Evolutionary conservation across 2,113 vertebrate genomes (phyloP), one percentile per base, ranked within the genome.

Genomic region (Neogobius melanostomus): DNA sequence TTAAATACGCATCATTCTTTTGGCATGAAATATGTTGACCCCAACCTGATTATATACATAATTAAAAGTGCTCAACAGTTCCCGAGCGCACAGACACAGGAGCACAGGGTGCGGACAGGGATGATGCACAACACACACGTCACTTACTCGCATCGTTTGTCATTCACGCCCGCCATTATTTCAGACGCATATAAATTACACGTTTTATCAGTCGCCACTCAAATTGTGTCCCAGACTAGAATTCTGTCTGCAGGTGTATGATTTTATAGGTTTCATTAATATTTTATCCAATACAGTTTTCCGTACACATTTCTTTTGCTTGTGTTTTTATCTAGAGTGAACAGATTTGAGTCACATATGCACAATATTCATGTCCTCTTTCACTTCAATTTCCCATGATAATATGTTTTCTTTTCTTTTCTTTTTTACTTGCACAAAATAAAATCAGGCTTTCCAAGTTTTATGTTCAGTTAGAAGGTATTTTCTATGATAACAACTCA

Each of bases 21-120:
- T 93, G 91, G 92, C 91, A 94, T 94, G 93, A 94, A 94, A 94
- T 93, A 93, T 93, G 92, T 93, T 93, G 93, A 94, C 93, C 92
- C 91, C 89, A 90, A 91, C 90, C 91, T 93, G 93, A 94, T 93
- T 93, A 93, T 92, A 92, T 92, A 91, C 92, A 89, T 93, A 93
- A 94, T 94, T 94, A 93, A 93, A 93, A 93, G 80, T 84, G 88
- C 68, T 91, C 89, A 92, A 90, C 90, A 92, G 90, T 91, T 92
- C 80, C 87, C 84, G 84, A 87, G 88, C 4, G 28, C 85, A 85
- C 81, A 67, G 85, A 56, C 83, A 84, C 71, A 72, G 57, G 79
- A 87, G 84, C 80, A 72, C 71, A 81, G 82, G 78, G 82, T 11
- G 56, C 56, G 57, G 74, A 76, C 82, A 77, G 85, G 80, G 85